Evolutionary conservation across 1,140 invertebrate species (phyloP), one percentile per base, ranked within the genome.

Genomic region (Limonius californicus): DNA sequence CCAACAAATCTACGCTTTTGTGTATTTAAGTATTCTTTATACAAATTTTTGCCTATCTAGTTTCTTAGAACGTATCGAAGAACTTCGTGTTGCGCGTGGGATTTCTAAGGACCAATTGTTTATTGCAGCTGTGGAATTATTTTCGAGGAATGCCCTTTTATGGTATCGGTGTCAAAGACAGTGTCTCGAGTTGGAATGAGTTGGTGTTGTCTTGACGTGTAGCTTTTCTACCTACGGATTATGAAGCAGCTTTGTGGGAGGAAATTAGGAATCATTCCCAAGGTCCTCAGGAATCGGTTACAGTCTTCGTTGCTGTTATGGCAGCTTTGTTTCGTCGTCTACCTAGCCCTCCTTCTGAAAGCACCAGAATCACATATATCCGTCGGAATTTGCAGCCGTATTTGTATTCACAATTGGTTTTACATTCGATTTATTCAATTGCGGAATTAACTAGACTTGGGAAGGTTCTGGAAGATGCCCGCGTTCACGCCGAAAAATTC

Each of bases 261-360:
- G 71, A 75, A 64, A 73, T 74, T 35, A 32, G 67, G 9, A n/a
- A n/a, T n/a, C n/a, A n/a, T n/a, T 71, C 74, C 9, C 72, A 74
- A 57, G 74, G 72, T 0, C 65, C 72, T 60, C 14, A 57, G 0
- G 71, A 75, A 50, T 68, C 67, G 50, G 73, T 74, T 2, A 63
- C 59, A 0, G 61, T 75, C 20, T 75, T 73, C 68, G 18, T 74
- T 9, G 62, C 74, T 1, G 61, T 72, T 7, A 72, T 75, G 70
- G 9, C n/a, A 14, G 64, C 63, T 11, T 67, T 68, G 0, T 42
- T 68, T n/a, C 3, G 50, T 4, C 50, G 50, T 19, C 50, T 54
- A 16, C 15, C 50, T 23, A 4, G 2, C 2, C 3, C 8, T 7
- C 2, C 20, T n/a, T n/a, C 7, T 4, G 50, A 54, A n/a, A 23